These are phyloP conservation scores for Lasioglossum zephyrum DNA, from an alignment of 2,888 invertebrate species.

Conservation along the genomic window DNA sequence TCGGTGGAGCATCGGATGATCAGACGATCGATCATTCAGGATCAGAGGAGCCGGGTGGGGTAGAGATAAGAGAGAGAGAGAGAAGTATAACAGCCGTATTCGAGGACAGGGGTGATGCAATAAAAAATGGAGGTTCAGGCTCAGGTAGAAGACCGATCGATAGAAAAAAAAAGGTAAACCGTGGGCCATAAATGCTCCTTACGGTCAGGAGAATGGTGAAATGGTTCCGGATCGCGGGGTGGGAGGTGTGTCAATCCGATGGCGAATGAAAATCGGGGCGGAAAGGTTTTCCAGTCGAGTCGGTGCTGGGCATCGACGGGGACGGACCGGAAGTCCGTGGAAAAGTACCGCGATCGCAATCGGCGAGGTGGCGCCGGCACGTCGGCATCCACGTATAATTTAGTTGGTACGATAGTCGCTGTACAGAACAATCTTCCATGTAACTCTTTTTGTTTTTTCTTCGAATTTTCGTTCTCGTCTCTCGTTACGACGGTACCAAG, in stretches of 20 bases:
- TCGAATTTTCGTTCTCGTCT: constrained; percentile 58
- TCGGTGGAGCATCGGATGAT: not conserved
- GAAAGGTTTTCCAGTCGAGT: constrained; percentile 31
- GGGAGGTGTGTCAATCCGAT: not conserved
- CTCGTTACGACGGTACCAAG: constrained; percentile 44
- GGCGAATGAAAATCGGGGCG: not conserved
- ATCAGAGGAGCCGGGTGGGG: not conserved
- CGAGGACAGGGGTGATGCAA: not conserved
- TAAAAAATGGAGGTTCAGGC: not conserved
- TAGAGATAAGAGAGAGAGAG: not conserved
- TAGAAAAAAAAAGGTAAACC: not conserved
- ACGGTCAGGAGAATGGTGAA: not conserved
- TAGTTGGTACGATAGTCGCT: constrained; percentile 66
- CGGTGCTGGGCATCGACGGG: constrained; percentile 49
- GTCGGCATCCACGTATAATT: constrained; percentile 57
- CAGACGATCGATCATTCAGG: not conserved
- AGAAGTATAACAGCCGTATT: not conserved
- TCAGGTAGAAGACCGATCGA: not conserved
- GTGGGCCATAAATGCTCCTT: not conserved
- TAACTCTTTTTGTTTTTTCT: constrained; percentile 42
- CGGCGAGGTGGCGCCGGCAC: constrained; percentile 39
- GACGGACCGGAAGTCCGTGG: constrained; percentile 12
- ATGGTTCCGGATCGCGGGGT: not conserved
- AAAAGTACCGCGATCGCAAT: constrained; percentile 17
- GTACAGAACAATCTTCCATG: constrained; percentile 77